Percentiles rank a stretch among this genome's conserved stretches.
Evolutionary conservation across 2,888 invertebrate genomes (phyloP).

Genomic region (Prostheceraeus crozeri): DNA sequence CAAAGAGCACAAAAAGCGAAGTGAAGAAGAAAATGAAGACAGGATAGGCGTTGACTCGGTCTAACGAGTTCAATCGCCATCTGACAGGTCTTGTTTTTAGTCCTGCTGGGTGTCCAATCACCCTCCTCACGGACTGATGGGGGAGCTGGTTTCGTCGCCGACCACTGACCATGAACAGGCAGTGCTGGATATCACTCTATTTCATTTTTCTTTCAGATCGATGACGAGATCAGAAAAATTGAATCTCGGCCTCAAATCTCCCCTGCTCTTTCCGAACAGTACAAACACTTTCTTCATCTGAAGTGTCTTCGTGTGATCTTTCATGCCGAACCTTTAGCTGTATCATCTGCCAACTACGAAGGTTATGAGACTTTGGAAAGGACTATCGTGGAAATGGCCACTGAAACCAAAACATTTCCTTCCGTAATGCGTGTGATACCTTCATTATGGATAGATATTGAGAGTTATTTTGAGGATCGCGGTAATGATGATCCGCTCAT

Average conservation of each 20-base stretch:
- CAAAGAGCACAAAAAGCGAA: too few species aligned
- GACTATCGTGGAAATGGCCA: constrained; percentile 43
- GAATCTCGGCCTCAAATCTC: constrained; percentile 48
- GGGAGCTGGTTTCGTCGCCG: too few species aligned
- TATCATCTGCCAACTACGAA: constrained; percentile 45
- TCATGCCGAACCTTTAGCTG: constrained; percentile 47
- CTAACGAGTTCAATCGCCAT: too few species aligned
- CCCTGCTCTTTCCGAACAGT: constrained; percentile 49
- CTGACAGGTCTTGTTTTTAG: too few species aligned
- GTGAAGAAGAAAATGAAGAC: too few species aligned
- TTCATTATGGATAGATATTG: constrained; percentile 53
- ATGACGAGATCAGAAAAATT: constrained; percentile 47
- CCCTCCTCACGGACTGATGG: too few species aligned
- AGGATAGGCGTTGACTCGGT: too few species aligned
- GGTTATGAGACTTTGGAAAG: constrained; percentile 45
- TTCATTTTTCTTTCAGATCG: too few species aligned
- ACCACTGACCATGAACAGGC: too few species aligned
- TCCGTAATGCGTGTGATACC: constrained; percentile 50
- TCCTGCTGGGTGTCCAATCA: too few species aligned
- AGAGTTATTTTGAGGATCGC: constrained; percentile 48
- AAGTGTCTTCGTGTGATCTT: constrained; percentile 41
- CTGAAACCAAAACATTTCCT: constrained; percentile 46
- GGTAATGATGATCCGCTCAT: constrained; percentile 50
- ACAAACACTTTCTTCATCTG: constrained; percentile 48
- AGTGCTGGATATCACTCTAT: constrained; percentile 42